Evolutionary conservation across 2,888 invertebrate species (phyloP), one percentile per base, ranked within the genome.

Genomic region (Campopleginae sp.): DNA sequence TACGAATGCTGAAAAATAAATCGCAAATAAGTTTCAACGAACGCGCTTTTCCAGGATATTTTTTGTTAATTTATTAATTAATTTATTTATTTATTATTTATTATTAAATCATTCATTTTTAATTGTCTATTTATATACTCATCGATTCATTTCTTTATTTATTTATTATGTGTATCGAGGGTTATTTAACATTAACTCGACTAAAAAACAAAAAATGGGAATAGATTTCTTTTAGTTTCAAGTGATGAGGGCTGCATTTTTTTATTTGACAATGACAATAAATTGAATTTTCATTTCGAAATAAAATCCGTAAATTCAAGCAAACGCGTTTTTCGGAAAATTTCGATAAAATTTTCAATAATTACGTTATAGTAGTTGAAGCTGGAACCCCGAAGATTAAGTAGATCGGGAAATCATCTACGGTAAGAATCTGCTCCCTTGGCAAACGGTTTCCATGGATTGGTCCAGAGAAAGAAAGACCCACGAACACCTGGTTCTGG

Each of bases 391-490:
- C n/a, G 6, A 33, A 23, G 19, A n/a, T 0, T 19, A 38, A 33
- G 19, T 2, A 19, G 7, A 6, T 46, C 1, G 8, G 6, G 19
- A 6, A n/a, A 7, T 48, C 8, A 31, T 38, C 19, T 51, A 8
- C 19, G 19, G 19, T 10, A 2, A 8, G 19, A 19, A 51, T 12
- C 10, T 12, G 2, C 7, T 61, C 79, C 79, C 7, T 17, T 12
- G 1, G 79, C 79, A 38, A 44, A 79, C 17, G 79, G 79, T 33
- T 8, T 0, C 38, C 14, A 0, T 1, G 17, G 10, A 17, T 51
- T 63, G 5, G 71, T 65, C 71, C 48, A 38, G 1, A 80, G 38
- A 27, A 51, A 80, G 27, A 19, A 72, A n/a, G 27, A 14, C n/a
- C 79, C 79, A n/a, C 27, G 51, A 0, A 33, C 1, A 2, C 7